Base-by-base conservation (phyloP, 2,797 vertebrate genomes). In the Pelochelys cantorii region DNA sequence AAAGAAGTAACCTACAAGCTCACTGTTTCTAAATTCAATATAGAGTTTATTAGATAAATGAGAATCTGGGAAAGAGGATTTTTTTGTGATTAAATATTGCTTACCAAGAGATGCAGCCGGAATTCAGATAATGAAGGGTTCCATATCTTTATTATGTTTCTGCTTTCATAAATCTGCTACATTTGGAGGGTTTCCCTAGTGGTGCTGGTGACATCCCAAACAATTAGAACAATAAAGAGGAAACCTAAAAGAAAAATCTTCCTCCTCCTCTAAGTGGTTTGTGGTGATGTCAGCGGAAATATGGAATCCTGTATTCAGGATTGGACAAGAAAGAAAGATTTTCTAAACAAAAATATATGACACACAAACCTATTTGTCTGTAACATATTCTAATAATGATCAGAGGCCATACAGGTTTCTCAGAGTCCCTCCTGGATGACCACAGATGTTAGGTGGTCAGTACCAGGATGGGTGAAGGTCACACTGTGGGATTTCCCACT, bases 211-310 rank as follows among this genome's bases (percentile, higher is more conserved):
- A 7, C 25, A 89, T 11, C 91, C 78, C 52, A 80, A 1, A 18
- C 54, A 8, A 56, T 48, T 85, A 37, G 90, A 86, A 85, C n/a
- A 55, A 13, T 90, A 31, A 20, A 71, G 77, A 89, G 29, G 52
- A 77, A 95, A 22, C 18, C 65, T 13, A 62, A 15, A 83, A 74
- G 31, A 85, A 57, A 57, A 65, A 18, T 7, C 7, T 7, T 78
- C 57, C 23, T 87, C 80, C 17, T 91, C 88, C 91, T 22, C 34
- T 27, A 37, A 57, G 37, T 57, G 62, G 52, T 77, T 77, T 90
- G 27, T 83, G 75, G 53, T 2, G 1, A n/a, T 87, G 59, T 74
- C 82, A 89, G 52, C 22, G 81, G 54, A 95, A 89, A 62, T 85
- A 79, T 2, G 53, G 57, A 42, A 34, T 79, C 25, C 42, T 77